Percentiles rank a stretch among this genome's conserved stretches.
These are phyloP conservation scores for Cylloceria caligata DNA, from an alignment of 2,888 invertebrate genomes.

Conservation along the genomic window DNA sequence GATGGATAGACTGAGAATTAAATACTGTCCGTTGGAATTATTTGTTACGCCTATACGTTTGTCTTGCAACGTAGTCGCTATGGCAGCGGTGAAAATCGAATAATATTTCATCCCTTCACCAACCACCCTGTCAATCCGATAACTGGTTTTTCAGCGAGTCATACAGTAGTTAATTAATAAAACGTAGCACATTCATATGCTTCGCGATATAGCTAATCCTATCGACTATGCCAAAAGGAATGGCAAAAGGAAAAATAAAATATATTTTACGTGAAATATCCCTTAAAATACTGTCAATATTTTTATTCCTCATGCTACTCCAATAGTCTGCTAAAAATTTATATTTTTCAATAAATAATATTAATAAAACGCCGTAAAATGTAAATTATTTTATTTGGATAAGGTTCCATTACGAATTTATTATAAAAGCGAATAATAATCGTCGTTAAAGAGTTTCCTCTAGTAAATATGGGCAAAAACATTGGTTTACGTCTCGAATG, in stretches of 20 bases:
- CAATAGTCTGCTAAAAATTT: neutral
- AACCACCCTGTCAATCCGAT: conserved; percentile 8
- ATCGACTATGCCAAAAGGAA: neutral
- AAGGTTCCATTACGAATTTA: too few relatives aligned
- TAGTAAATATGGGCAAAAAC: too few relatives aligned
- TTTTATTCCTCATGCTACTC: neutral
- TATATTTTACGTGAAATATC: neutral
- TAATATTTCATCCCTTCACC: neutral
- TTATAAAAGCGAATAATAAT: too few relatives aligned
- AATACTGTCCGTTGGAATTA: neutral
- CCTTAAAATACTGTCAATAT: conserved; percentile 11
- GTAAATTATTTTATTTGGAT: too few relatives aligned
- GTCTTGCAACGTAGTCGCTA: neutral
- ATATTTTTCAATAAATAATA: too few relatives aligned
- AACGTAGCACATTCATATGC: neutral
- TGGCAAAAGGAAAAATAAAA: neutral
- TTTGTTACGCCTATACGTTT: neutral
- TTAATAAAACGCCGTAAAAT: too few relatives aligned
- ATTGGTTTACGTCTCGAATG: too few relatives aligned
- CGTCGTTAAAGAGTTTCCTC: too few relatives aligned
- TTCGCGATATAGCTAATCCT: neutral
- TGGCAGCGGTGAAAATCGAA: neutral
- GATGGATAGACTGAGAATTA: too few relatives aligned
- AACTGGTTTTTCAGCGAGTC: neutral
- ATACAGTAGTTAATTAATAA: neutral